Evolutionary conservation across 2,888 invertebrate species (phyloP).

Genomic region (Microdon myrmicae): DNA sequence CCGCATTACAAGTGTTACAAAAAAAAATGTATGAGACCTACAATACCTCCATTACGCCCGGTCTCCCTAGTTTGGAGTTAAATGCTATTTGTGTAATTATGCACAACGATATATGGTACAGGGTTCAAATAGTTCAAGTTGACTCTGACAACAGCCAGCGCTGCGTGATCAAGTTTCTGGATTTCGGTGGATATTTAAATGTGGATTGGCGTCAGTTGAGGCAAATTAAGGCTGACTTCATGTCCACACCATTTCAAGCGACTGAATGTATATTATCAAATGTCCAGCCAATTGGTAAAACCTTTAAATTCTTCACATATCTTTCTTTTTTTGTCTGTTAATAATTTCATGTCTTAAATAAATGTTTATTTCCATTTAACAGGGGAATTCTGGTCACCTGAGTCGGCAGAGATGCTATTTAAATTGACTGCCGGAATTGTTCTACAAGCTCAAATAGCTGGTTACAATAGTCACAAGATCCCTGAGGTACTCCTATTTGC

Average conservation of each 20-base stretch:
- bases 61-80: slow-evolving; percentile 78
- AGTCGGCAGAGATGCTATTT: slow-evolving; percentile 81
- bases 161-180: slow-evolving; percentile 88
- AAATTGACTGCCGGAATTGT: slow-evolving; percentile 84
- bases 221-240: slow-evolving; percentile 93
- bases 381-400: slow-evolving; percentile 78
- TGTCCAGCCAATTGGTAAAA: slow-evolving; percentile 80
- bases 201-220: slow-evolving; percentile 81
- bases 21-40: slow-evolving; percentile 86
- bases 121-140: slow-evolving; percentile 82
- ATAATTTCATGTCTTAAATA: background rate
- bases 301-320: background rate
- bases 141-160: slow-evolving; percentile 59
- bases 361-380: slow-evolving; percentile 36
- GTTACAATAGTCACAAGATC: slow-evolving; percentile 79
- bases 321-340: background rate
- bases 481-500: slow-evolving; percentile 87
- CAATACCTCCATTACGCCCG: slow-evolving; percentile 79
- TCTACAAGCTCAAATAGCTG: slow-evolving; percentile 88
- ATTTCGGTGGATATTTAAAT: slow-evolving; percentile 92
- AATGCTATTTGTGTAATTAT: slow-evolving; percentile 91
- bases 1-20: slow-evolving; percentile 82
- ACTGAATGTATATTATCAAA: slow-evolving; percentile 94
- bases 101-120: slow-evolving; percentile 84
- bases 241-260: slow-evolving; percentile 96